phyloP scores from a whole-genome alignment of 2,797 vertebrate genomes.

The Acanthiza pusilla region DNA sequence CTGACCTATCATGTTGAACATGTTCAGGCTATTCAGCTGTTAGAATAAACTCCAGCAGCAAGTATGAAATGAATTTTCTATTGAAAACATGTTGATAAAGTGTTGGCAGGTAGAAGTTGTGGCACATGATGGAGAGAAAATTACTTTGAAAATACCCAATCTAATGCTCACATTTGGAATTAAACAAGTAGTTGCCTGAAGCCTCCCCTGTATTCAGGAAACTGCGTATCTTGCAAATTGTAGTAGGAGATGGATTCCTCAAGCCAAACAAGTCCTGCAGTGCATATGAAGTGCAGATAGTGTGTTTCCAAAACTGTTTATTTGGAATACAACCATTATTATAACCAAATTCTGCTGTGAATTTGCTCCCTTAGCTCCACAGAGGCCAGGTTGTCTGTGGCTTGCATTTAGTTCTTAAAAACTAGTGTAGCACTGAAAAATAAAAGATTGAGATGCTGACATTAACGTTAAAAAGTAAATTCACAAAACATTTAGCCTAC shows the following conservation, averaged over 20 bases:
- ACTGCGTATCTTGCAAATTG: slow-evolving; percentile 34
- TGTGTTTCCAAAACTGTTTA: not conserved
- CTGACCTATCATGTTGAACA: slow-evolving; percentile 58
- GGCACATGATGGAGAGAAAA: slow-evolving; percentile 21
- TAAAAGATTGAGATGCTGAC: not conserved
- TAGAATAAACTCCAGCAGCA: slow-evolving; percentile 57
- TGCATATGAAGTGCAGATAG: not conserved
- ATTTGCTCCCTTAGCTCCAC: not conserved
- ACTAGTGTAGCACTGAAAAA: not conserved
- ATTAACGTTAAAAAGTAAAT: not conserved
- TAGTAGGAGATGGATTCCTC: slow-evolving; percentile 19
- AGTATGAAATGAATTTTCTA: slow-evolving; percentile 64
- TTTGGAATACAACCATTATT: not conserved
- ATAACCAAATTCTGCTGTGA: not conserved
- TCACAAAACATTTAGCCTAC: not conserved
- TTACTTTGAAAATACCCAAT: slow-evolving; percentile 52
- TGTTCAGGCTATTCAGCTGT: slow-evolving; percentile 18
- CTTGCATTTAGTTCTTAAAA: not conserved
- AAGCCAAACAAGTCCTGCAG: not conserved
- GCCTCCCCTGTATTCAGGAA: slow-evolving; percentile 43
- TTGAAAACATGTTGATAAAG: slow-evolving; percentile 68
- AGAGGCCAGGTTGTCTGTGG: not conserved
- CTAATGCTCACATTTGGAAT: slow-evolving; percentile 52
- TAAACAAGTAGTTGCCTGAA: slow-evolving; percentile 46
- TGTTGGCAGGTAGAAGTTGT: slow-evolving; percentile 52